These are phyloP conservation scores for Elegia similella DNA, from an alignment of 2,888 invertebrate genomes.

Conservation along the genomic window DNA sequence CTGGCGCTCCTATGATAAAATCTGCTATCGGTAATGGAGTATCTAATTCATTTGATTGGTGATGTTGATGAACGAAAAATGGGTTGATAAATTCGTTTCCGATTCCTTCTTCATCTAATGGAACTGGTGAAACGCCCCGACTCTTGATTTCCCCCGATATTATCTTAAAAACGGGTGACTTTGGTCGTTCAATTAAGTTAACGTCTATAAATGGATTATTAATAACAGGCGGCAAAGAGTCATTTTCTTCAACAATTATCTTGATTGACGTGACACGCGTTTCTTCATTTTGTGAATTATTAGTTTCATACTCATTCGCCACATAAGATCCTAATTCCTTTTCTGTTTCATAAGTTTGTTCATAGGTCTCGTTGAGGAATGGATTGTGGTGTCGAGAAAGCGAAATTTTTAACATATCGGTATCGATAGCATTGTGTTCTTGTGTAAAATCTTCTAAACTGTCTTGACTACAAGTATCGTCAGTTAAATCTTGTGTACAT, in stretches of 20 bases:
- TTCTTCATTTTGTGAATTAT: constrained; percentile 66
- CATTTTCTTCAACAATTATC: constrained; percentile 47
- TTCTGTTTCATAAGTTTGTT: constrained; percentile 49
- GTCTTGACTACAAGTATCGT: constrained; percentile 29
- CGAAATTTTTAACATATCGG: constrained; percentile 41
- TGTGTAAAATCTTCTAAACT: constrained; percentile 41
- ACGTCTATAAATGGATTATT: constrained; percentile 53
- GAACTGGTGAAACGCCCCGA: constrained; percentile 42
- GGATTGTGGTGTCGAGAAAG: constrained; percentile 56
- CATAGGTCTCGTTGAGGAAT: constrained; percentile 51
- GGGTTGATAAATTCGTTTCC: constrained; percentile 65
- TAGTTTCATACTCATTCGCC: constrained; percentile 63
- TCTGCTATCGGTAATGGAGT: constrained; percentile 53
- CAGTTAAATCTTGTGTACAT: constrained; percentile 25
- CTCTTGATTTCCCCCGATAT: constrained; percentile 51
- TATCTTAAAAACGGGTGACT: constrained; percentile 70
- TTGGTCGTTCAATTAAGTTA: constrained; percentile 56
- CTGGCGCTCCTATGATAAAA: constrained; percentile 78
- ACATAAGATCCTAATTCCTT: constrained; percentile 59
- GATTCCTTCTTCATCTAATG: constrained; percentile 41
- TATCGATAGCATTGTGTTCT: constrained; percentile 41
- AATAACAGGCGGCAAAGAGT: constrained; percentile 34
- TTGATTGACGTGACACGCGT: constrained; percentile 46
- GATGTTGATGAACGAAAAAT: constrained; percentile 56
- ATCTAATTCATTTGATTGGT: constrained; percentile 30